Conservation (phyloP, 2,113 vertebrate species). For the Sinocyclocheilus rhinocerous region DNA sequence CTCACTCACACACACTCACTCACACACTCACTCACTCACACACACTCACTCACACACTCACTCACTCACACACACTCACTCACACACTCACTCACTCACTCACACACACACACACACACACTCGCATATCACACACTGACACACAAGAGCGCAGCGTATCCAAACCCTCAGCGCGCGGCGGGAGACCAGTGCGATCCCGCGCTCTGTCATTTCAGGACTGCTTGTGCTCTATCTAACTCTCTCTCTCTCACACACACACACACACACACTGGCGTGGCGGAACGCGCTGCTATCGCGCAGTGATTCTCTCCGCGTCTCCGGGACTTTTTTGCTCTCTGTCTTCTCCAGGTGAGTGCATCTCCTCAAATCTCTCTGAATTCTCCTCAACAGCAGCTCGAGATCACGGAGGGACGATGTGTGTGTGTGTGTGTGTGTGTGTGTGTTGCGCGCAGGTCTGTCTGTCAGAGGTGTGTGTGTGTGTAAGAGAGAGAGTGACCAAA, state of each 20-base stretch:
- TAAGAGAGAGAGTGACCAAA: background rate
- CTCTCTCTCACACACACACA: background rate
- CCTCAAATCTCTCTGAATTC: background rate
- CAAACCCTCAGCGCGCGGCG: too few species aligned
- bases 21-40: too few species aligned
- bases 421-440: too few species aligned
- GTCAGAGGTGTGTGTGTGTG: background rate
- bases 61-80: too few species aligned
- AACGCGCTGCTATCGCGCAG: background rate
- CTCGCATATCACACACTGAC: background rate
- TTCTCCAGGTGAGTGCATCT: conserved; percentile 20
- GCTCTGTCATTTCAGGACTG: background rate
- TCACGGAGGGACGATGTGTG: background rate
- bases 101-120: background rate
- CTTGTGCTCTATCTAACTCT: background rate
- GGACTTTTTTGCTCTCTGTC: background rate
- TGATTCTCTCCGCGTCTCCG: conserved; percentile 10
- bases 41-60: too few species aligned
- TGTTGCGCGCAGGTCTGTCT: background rate
- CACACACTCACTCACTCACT: too few species aligned
- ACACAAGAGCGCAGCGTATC: background rate
- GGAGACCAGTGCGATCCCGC: background rate
- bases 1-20: too few species aligned
- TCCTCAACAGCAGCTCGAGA: background rate
- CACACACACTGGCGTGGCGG: too few species aligned